Evolutionary conservation across 2,113 vertebrate genomes (phyloP), one percentile per base, ranked within the genome.

Genomic region (Oxyruncus cristatus): DNA sequence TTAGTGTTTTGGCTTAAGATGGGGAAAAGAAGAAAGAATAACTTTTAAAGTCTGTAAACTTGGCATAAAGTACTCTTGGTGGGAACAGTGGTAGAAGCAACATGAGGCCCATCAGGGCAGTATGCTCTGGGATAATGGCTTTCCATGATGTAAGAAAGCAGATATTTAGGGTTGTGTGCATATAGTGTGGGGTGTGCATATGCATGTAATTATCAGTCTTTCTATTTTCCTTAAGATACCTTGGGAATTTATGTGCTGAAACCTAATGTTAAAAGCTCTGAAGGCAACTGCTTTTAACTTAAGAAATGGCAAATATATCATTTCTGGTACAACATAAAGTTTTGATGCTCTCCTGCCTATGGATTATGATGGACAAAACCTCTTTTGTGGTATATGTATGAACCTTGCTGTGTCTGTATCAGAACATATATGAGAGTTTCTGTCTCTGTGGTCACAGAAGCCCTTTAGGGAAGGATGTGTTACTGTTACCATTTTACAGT

Each of bases 201-300:
- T 33, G 35, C 52, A 42, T 44, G 19, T 49, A n/a, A 59, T 74
- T 84, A 83, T 35, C 37, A 67, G 47, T 59, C 32, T 73, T 86
- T 50, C 17, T 86, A 0, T 72, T 92, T 92, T 91, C 33, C 33
- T 56, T 89, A 71, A 82, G 27, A 56, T 58, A 46, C 32, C 20
- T 44, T 77, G 52, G 47, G 59, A 95, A 87, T 84, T 35, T 55
- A 47, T 61, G 16, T 72, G 52, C 56, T 86, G 59, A 89, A 93
- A 67, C 24, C 23, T 71, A 14, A 93, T 81, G 11, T 67, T 52
- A 71, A 92, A 91, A 87, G 47, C 35, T 81, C 50, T 75, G 56
- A 81, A 72, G 46, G 44, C n/a, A 83, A 23, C 19, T 12, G 3
- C 39, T 74, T 15, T 28, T 26, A 53, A 11, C 2, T 65, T 53